phyloP scores from a whole-genome alignment of 2,113 vertebrate genomes.

The Neopipo cinnamomea region DNA sequence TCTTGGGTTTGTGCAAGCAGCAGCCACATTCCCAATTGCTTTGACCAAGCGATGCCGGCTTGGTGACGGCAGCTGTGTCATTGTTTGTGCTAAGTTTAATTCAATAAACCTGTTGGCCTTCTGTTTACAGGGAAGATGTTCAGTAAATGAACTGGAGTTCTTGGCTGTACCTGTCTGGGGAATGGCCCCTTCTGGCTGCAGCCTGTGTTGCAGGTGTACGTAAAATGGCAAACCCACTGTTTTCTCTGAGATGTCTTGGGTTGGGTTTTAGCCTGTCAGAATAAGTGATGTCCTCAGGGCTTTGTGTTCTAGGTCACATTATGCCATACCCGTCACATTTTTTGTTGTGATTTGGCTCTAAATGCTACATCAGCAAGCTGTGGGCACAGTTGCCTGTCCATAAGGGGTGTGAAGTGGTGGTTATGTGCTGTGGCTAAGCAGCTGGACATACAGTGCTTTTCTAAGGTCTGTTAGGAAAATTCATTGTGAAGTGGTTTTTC shows the following conservation, averaged over 20 bases:
- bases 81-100: neutral
- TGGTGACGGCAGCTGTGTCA: neutral
- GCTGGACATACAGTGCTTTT: neutral
- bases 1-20: neutral
- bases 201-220: neutral
- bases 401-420: neutral
- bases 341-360: neutral
- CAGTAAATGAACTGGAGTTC: fast-evolving
- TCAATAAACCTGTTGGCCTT: neutral
- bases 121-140: neutral
- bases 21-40: neutral
- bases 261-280: neutral
- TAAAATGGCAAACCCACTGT: neutral
- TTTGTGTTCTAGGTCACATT: neutral
- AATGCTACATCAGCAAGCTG: neutral
- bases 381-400: neutral
- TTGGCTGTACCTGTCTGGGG: neutral
- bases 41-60: fast-evolving
- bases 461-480: neutral
- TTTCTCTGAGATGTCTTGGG: neutral
- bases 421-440: fast-evolving
- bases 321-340: fast-evolving
- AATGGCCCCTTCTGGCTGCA: neutral
- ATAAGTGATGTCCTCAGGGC: neutral
- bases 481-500: neutral